These are phyloP conservation scores for Campopleginae sp. DNA, from an alignment of 2,888 invertebrate genomes.

Conservation along the genomic window DNA sequence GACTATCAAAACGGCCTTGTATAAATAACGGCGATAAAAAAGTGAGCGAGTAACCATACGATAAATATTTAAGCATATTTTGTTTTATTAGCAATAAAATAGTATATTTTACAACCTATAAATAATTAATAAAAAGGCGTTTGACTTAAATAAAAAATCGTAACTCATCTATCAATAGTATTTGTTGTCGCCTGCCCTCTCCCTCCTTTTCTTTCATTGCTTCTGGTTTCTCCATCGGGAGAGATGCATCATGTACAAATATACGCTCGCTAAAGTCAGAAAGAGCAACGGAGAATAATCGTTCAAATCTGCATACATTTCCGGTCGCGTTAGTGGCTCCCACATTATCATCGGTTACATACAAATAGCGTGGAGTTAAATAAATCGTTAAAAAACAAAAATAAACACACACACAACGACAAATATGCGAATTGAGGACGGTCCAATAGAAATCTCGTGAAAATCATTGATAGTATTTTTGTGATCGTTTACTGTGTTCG, in stretches of 20 bases:
- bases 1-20: conserved; percentile 21
- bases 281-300: conserved; percentile 2
- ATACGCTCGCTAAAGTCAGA: conserved; percentile 30
- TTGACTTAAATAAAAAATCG: conserved; percentile 59
- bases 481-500: conserved; percentile 2
- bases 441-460: conserved; percentile 15
- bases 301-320: conserved; percentile 46
- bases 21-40: conserved; percentile 9
- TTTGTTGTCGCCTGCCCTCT: conserved; percentile 27
- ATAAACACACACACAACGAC: neutral
- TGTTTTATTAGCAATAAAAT: conserved; percentile 83
- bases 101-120: conserved; percentile 82
- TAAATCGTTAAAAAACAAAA: neutral
- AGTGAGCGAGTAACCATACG: neutral
- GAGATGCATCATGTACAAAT: conserved; percentile 41
- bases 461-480: conserved; percentile 16
- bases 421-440: conserved; percentile 12
- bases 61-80: conserved; percentile 74
- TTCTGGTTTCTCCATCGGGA: conserved; percentile 41
- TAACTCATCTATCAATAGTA: conserved; percentile 52
- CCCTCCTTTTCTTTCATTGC: neutral
- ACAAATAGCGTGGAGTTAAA: conserved; percentile 18
- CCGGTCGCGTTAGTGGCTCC: conserved; percentile 10
- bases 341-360: conserved; percentile 25
- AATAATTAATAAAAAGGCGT: conserved; percentile 80